phyloP scores from a whole-genome alignment of 1,140 invertebrate species.

The Anastatus disparis region DNA sequence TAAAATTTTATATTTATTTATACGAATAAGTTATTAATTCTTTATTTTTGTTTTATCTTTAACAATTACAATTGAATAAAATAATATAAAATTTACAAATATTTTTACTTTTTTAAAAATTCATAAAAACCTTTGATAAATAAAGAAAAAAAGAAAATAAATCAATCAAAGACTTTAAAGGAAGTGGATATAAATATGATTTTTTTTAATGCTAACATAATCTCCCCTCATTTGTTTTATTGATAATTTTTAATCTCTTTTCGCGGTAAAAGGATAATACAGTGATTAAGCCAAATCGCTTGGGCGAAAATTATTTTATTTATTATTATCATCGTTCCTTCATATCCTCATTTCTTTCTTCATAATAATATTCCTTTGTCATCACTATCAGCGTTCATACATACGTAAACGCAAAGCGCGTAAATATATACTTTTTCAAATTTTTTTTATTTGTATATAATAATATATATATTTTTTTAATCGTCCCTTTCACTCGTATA shows the following conservation, averaged over 20 bases:
- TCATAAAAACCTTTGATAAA: too few species aligned
- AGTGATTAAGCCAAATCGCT: constrained; percentile 4
- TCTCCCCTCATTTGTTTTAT: constrained; percentile 9
- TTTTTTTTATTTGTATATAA: constrained; percentile 1
- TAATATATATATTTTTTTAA: constrained; percentile 8
- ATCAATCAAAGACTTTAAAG: neutral
- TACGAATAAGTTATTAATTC: too few species aligned
- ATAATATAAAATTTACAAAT: neutral
- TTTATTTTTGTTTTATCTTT: neutral
- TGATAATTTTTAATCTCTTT: constrained; percentile 36
- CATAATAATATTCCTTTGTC: neutral
- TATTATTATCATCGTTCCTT: constrained; percentile 14
- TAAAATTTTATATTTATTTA: too few species aligned
- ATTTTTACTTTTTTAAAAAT: too few species aligned
- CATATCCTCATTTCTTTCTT: neutral
- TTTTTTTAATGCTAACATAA: neutral
- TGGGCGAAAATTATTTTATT: constrained; percentile 8
- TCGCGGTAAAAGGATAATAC: constrained; percentile 28
- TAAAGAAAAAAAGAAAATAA: too few species aligned
- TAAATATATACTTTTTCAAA: constrained; percentile 8
- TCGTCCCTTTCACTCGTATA: constrained; percentile 13
- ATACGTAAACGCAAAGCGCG: neutral
- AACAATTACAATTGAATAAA: neutral
- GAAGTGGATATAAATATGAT: too few species aligned
- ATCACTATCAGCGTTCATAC: neutral